Evolutionary conservation across 2,888 invertebrate species (phyloP).

Genomic region (Limnephilus marmoratus): DNA sequence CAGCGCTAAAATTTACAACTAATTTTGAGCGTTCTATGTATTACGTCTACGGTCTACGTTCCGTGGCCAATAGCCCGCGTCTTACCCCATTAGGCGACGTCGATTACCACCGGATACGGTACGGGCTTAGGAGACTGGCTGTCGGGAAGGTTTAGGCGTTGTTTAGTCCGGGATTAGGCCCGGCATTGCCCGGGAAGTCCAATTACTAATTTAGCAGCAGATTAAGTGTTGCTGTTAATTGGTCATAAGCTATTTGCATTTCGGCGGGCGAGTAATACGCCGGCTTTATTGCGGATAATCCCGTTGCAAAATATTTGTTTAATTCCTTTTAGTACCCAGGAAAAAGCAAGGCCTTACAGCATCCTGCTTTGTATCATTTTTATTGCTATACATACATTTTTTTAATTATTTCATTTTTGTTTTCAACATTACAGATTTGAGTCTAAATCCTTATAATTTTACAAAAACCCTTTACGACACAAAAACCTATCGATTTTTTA

Average conservation of each 20-base stretch:
- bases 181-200: conserved; percentile 8
- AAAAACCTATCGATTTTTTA: too few species aligned
- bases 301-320: neutral
- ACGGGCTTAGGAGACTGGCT: neutral
- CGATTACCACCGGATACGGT: neutral
- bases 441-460: too few species aligned
- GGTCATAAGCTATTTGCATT: conserved; percentile 37
- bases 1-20: neutral
- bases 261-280: neutral
- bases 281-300: neutral
- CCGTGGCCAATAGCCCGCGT: neutral
- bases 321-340: neutral
- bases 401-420: too few species aligned
- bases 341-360: neutral
- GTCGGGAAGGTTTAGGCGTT: conserved; percentile 4
- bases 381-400: too few species aligned
- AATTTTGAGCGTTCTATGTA: neutral
- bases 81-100: neutral
- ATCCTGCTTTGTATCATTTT: neutral
- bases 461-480: too few species aligned
- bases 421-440: too few species aligned
- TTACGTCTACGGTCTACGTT: neutral
- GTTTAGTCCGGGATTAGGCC: conserved; percentile 15
- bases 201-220: conserved; percentile 37
- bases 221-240: conserved; percentile 36